Conservation (phyloP, 1,140 invertebrate genomes). For the Drosophila pallidifrons region DNA sequence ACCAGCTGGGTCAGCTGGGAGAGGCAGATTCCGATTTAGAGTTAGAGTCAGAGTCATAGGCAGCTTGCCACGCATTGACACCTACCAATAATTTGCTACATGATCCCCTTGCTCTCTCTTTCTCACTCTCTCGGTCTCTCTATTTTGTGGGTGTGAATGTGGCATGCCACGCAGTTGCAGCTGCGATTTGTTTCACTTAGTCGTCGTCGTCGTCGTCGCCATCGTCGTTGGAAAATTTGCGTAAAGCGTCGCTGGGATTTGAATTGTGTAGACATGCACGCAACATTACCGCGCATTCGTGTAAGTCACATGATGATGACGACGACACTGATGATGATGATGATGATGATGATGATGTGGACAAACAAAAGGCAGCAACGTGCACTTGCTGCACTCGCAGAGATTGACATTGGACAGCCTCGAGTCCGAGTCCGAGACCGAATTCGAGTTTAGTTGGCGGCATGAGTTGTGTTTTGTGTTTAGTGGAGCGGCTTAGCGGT, state of each 20-base stretch:
- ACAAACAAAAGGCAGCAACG: conserved; percentile 42
- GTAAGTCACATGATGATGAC: conserved; percentile 45
- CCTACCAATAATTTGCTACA: conserved; percentile 70
- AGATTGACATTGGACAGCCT: conserved; percentile 12
- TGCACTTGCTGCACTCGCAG: conserved; percentile 1
- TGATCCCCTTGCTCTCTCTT: background rate
- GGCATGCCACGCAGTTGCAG: conserved; percentile 45
- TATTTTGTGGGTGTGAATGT: conserved; percentile 1
- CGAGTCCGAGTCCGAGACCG: background rate
- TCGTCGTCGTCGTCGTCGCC: conserved; percentile 20
- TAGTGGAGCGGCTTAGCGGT: conserved; percentile 33
- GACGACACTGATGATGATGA: background rate
- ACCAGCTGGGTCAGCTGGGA: background rate
- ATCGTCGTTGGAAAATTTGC: conserved; percentile 59
- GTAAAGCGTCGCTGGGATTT: conserved; percentile 66
- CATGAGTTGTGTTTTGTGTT: conserved; percentile 42
- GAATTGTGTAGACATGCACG: conserved; percentile 80
- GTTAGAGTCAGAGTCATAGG: background rate
- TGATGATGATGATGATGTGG: conserved; percentile 16
- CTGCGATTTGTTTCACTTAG: conserved; percentile 78
- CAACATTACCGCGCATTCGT: conserved; percentile 69
- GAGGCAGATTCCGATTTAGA: background rate
- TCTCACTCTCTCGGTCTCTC: background rate
- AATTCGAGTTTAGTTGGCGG: conserved; percentile 9
- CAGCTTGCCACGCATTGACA: conserved; percentile 67